Evolutionary conservation across 92 coral and sea anemone species (phyloP).

Genomic region (Zoanthus solanderi): DNA sequence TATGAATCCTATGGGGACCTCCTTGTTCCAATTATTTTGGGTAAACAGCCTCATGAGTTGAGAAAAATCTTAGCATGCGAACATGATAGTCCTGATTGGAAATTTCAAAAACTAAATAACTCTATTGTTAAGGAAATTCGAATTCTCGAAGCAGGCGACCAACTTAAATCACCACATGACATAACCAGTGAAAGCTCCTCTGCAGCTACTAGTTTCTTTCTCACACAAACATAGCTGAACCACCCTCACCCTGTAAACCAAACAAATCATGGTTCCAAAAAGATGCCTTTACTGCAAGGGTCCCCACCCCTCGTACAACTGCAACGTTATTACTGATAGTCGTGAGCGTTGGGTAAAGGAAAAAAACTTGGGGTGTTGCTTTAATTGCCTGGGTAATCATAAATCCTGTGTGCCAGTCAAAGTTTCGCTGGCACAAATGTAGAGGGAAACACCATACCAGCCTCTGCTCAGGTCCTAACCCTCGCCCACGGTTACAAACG

Average conservation of each 20-base stretch:
- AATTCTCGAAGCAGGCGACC: conserved; percentile 40
- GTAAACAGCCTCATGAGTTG: conserved; percentile 35
- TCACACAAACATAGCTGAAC: neutral
- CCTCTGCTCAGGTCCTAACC: conserved; percentile 44
- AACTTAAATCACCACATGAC: neutral
- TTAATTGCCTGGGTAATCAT: conserved; percentile 48
- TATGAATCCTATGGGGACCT: conserved; percentile 53
- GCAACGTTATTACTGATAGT: conserved; percentile 3
- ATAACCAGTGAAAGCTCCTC: neutral
- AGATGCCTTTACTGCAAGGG: conserved; percentile 25
- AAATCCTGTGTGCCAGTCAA: conserved; percentile 57
- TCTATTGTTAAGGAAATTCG: conserved; percentile 44
- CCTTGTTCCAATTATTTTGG: conserved; percentile 45
- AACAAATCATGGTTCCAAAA: neutral
- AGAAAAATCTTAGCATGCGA: conserved; percentile 42
- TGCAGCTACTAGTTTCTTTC: neutral
- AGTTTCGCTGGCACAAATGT: conserved; percentile 57
- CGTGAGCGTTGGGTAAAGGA: conserved; percentile 47
- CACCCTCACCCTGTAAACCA: neutral
- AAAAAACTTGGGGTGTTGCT: conserved; percentile 24
- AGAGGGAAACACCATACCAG: conserved; percentile 61
- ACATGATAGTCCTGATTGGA: conserved; percentile 25
- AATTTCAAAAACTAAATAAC: conserved; percentile 6
- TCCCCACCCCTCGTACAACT: conserved; percentile 8
- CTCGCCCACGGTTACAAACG: neutral